Evolutionary conservation across 2,888 invertebrate genomes (phyloP).

Genomic region (Aphrophora alni): DNA sequence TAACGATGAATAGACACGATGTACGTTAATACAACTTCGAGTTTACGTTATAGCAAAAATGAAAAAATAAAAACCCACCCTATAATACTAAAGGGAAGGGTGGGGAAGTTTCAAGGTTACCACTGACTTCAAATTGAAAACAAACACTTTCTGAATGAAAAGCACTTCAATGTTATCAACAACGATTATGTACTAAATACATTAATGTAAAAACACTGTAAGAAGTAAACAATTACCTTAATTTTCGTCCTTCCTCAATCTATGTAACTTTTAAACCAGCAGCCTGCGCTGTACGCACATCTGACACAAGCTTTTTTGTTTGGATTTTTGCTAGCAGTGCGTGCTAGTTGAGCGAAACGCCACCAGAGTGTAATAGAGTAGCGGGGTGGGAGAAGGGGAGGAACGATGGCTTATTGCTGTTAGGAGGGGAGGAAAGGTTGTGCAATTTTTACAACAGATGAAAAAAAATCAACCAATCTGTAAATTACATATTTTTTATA

Average conservation of each 20-base stretch:
- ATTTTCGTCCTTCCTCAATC: slow-evolving; percentile 25
- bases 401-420: slow-evolving; percentile 34
- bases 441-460: slow-evolving; percentile 2
- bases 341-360: slow-evolving; percentile 45
- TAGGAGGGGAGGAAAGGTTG: slow-evolving; percentile 33
- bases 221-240: slow-evolving; percentile 16
- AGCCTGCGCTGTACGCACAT: slow-evolving; percentile 29
- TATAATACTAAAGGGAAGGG: not conserved
- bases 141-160: slow-evolving; percentile 19
- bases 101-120: slow-evolving; percentile 30
- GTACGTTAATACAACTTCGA: not conserved
- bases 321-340: slow-evolving; percentile 36
- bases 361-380: slow-evolving; percentile 32
- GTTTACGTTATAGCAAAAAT: not conserved
- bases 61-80: slow-evolving; percentile 1
- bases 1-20: not conserved
- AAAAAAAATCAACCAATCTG: not conserved
- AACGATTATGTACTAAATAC: not conserved
- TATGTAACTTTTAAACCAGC: not conserved
- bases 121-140: not conserved
- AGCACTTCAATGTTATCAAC: not conserved
- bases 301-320: slow-evolving; percentile 35
- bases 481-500: not conserved
- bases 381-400: slow-evolving; percentile 32
- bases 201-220: not conserved